Base-by-base conservation (phyloP, 2,888 invertebrate species). In the Phortica magna region DNA sequence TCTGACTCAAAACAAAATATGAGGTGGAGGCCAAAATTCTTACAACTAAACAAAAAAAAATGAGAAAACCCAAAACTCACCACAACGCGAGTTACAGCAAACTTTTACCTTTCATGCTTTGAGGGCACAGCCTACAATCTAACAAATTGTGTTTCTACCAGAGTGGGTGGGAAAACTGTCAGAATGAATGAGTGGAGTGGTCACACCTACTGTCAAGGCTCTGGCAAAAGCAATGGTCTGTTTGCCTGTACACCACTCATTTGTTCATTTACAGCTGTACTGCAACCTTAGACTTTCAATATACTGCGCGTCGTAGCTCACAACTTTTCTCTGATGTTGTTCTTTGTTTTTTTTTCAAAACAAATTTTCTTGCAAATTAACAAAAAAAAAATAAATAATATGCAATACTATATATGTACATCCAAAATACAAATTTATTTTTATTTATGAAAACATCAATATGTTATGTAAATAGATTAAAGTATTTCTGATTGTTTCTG, bases 101-200 rank as follows among this genome's bases (percentile, higher is more conserved):
- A 87, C 84, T 85, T 85, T 87, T 87, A 89, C 84, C 85, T 85
- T 89, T 84, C 84, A 83, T 86, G 87, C 86, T 83, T 84, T 81
- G 81, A 87, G 84, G 89, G 88, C 89, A 87, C 89, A 89, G 88
- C 89, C 88, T 84, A 89, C 88, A 88, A 89, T 84, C 84, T 84
- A 86, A 87, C 85, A 87, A 88, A 89, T 89, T 87, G 88, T 89
- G 87, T 89, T 84, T 87, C 87, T 48, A 83, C 87, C 79, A 84
- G 84, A 85, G 90, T 90, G 90, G 90, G 90, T 89, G 90, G 90
- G 84, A 83, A 83, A 84, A 85, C 84, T 90, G 90, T 89, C 89
- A 89, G 88, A 90, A 90, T 90, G 90, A 90, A 87, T 89, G 90
- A 90, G 89, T 89, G 85, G 87, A 87, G 83, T 83, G 89, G 89